phyloP scores from a whole-genome alignment of 2,888 invertebrate genomes.

The Drosophila multiciliata region DNA sequence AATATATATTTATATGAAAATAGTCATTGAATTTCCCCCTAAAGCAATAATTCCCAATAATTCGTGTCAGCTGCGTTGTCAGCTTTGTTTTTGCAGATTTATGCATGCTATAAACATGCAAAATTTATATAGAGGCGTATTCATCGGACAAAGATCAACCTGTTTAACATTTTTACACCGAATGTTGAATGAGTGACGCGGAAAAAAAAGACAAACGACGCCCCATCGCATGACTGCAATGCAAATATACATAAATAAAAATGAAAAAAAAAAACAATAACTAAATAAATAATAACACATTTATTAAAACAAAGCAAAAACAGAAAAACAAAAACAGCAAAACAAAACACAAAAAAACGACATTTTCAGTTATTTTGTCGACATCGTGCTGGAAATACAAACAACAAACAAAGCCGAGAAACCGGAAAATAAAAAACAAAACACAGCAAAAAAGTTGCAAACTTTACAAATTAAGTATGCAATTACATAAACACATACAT shows the following conservation, averaged over 20 bases:
- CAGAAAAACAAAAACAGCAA: not conserved
- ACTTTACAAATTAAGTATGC: constrained; percentile 11
- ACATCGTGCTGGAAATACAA: constrained; percentile 51
- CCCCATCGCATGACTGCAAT: constrained; percentile 68
- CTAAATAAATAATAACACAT: constrained; percentile 47
- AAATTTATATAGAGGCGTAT: constrained; percentile 13
- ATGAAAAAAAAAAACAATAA: not conserved
- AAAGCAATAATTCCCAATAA: constrained; percentile 11
- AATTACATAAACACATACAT: not conserved
- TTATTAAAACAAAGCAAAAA: constrained; percentile 2
- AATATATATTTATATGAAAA: not conserved
- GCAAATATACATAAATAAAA: constrained; percentile 56
- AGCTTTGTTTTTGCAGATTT: constrained; percentile 29
- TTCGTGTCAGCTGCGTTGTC: constrained; percentile 24
- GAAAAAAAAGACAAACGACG: constrained; percentile 18
- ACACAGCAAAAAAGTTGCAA: constrained; percentile 16
- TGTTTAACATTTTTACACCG: constrained; percentile 66
- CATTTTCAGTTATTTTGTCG: constrained; percentile 29
- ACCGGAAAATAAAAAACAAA: constrained; percentile 42
- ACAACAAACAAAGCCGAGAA: constrained; percentile 24
- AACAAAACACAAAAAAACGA: constrained; percentile 16
- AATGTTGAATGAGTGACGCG: constrained; percentile 52
- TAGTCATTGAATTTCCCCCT: constrained; percentile 19
- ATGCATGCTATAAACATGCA: constrained; percentile 1
- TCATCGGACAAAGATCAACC: constrained; percentile 52